Evolutionary conservation across 2,888 invertebrate genomes (phyloP).

Genomic region (Alloplasta piceator): DNA sequence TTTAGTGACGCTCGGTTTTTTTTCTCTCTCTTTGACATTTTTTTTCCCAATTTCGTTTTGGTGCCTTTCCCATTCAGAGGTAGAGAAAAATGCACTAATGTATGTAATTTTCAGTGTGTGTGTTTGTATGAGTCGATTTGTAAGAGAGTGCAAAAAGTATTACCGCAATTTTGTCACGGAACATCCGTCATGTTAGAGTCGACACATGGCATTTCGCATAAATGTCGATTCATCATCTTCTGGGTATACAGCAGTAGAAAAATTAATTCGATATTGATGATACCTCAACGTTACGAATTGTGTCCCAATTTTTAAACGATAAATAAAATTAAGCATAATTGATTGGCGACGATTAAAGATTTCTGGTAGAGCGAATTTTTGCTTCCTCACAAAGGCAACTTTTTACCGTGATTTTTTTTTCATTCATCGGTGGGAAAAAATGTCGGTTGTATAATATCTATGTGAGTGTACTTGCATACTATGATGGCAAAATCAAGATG

Average conservation of each 20-base stretch:
- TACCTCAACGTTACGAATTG: background rate
- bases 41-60: background rate
- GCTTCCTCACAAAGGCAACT: no score
- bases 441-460: no score
- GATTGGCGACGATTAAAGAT: no score
- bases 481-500: no score
- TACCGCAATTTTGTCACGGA: conserved; percentile 70
- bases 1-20: conserved; percentile 74
- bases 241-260: background rate
- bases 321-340: no score
- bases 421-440: background rate
- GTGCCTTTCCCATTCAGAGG: conserved; percentile 9
- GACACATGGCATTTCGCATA: conserved; percentile 59
- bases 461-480: no score
- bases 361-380: no score
- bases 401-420: background rate
- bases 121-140: conserved; percentile 41
- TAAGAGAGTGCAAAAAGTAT: conserved; percentile 45
- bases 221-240: conserved; percentile 43
- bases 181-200: conserved; percentile 74
- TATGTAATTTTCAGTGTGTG: conserved; percentile 38
- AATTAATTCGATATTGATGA: background rate
- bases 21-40: conserved; percentile 37
- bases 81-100: conserved; percentile 40
- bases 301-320: background rate